Percentiles rank a stretch among this genome's conserved stretches.
phyloP scores from a whole-genome alignment of 2,888 invertebrate species.

The Drosophila kambysellisi region DNA sequence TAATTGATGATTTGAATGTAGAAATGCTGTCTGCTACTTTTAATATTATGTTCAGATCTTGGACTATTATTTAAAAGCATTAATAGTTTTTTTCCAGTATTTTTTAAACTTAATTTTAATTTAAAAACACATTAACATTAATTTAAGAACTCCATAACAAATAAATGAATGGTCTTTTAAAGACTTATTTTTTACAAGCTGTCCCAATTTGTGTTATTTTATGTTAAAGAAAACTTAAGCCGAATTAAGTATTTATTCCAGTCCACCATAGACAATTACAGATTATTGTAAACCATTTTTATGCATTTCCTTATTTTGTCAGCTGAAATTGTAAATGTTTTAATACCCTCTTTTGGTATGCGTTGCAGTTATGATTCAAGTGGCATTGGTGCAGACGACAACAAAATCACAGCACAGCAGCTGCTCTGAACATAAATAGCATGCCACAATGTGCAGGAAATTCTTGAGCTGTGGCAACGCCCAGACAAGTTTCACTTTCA shows the following conservation, averaged over 20 bases:
- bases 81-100: not conserved
- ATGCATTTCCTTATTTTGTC: not conserved
- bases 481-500: conserved; percentile 71
- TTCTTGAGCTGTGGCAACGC: conserved; percentile 74
- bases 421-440: conserved; percentile 27
- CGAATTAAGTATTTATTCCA: not conserved
- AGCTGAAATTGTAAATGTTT: conserved; percentile 15
- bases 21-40: not conserved
- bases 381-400: conserved; percentile 13
- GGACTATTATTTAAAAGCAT: not conserved
- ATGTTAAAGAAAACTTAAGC: not conserved
- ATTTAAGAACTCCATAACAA: too few species aligned
- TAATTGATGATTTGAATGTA: not conserved
- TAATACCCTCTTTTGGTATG: conserved; percentile 24
- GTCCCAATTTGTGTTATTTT: not conserved
- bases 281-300: not conserved
- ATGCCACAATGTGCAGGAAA: conserved; percentile 62
- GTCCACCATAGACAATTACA: not conserved
- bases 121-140: too few species aligned
- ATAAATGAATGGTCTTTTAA: not conserved
- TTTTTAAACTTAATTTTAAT: too few species aligned
- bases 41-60: not conserved
- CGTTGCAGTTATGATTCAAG: conserved; percentile 20
- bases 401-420: conserved; percentile 20
- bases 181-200: not conserved